These are phyloP conservation scores for Geococcyx californianus DNA, from an alignment of 2,113 vertebrate species.

Conservation along the genomic window DNA sequence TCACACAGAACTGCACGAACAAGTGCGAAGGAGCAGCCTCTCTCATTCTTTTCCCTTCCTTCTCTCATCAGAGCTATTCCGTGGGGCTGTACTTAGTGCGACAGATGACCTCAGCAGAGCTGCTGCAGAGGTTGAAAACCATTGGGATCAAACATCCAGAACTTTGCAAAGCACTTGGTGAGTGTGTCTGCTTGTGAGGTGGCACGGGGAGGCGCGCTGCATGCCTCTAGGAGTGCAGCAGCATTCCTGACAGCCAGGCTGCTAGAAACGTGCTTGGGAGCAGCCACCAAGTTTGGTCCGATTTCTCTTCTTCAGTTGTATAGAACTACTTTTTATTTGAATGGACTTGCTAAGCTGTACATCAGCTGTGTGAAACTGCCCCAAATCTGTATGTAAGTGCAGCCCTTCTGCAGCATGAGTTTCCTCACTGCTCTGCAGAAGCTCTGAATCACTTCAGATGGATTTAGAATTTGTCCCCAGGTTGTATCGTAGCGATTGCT, in stretches of 20 bases:
- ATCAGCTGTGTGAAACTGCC: background rate
- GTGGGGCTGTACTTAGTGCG: constrained; percentile 93
- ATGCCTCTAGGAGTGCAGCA: background rate
- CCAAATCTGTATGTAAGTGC: background rate
- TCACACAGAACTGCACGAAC: accelerated
- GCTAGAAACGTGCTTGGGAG: background rate
- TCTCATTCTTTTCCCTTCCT: background rate
- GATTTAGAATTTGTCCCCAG: constrained; percentile 10
- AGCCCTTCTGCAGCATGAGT: background rate
- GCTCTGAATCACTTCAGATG: background rate
- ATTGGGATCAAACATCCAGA: constrained; percentile 93
- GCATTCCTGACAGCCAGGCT: background rate
- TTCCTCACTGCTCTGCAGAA: background rate
- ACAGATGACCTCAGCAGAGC: constrained; percentile 91
- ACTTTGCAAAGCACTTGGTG: constrained; percentile 94
- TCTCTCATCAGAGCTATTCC: constrained; percentile 86
- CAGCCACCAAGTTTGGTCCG: background rate
- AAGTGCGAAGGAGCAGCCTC: accelerated
- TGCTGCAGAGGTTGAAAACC: constrained; percentile 92
- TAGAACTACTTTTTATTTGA: background rate
- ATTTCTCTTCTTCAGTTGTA: background rate
- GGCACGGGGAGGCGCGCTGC: background rate
- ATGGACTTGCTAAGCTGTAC: background rate
- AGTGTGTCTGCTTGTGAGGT: constrained; percentile 35
- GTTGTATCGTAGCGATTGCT: background rate